A percentile compares a stretch with the other conserved stretches of the same genome.
Evolutionary conservation across 2,113 vertebrate genomes (phyloP).

Genomic region (Coptodon bakossiorum): DNA sequence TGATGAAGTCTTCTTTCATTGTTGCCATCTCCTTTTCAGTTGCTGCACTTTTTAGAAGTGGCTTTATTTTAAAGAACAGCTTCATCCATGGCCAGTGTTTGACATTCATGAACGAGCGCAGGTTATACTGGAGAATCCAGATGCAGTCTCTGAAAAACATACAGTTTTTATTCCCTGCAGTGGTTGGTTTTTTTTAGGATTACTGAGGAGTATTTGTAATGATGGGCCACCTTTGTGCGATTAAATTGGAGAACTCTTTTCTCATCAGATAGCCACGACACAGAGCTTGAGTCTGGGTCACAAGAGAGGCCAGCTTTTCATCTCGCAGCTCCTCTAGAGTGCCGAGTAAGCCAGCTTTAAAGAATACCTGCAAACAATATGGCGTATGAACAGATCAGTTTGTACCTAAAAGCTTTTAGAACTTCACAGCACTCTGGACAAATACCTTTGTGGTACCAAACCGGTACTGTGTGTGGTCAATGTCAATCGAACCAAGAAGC

Average conservation of each 20-base stretch:
- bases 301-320: conserved; percentile 78
- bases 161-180: not conserved
- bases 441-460: conserved; percentile 82
- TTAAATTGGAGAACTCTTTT: conserved; percentile 22
- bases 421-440: not conserved
- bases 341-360: conserved; percentile 84
- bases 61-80: conserved; percentile 69
- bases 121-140: conserved; percentile 80
- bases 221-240: not conserved
- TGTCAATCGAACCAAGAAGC: conserved; percentile 72
- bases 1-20: conserved; percentile 61
- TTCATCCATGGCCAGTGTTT: conserved; percentile 73
- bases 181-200: not conserved
- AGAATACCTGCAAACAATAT: conserved; percentile 77
- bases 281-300: conserved; percentile 77
- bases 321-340: conserved; percentile 85
- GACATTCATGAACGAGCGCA: conserved; percentile 71
- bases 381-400: not conserved
- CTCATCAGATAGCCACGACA: conserved; percentile 78
- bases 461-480: conserved; percentile 79
- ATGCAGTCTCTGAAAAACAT: conserved; percentile 24
- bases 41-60: conserved; percentile 69
- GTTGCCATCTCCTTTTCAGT: conserved; percentile 64
- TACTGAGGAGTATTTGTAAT: not conserved
- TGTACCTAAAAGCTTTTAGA: not conserved